Conservation (phyloP, 2,113 vertebrate genomes). For the Poicephalus meyeri region DNA sequence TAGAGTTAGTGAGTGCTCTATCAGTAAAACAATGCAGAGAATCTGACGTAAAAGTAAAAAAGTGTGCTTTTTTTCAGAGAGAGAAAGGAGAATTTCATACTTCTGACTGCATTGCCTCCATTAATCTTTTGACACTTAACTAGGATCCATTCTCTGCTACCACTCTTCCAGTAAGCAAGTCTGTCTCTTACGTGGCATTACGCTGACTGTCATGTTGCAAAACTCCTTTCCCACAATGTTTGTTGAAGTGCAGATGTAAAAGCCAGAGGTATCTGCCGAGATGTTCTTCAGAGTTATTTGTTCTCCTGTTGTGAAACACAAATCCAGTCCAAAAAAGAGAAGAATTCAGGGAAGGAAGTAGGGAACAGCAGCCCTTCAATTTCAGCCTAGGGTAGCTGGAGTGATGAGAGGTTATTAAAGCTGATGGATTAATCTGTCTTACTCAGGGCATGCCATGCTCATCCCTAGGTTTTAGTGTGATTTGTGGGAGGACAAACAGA, state of each 20-base stretch:
- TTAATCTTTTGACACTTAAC: background rate
- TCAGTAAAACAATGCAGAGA: background rate
- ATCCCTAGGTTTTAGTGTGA: background rate
- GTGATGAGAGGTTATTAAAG: background rate
- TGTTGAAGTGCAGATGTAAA: conserved; percentile 81
- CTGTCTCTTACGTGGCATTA: conserved; percentile 79
- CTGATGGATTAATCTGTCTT: background rate
- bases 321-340: background rate
- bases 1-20: background rate
- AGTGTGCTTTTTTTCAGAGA: background rate
- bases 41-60: background rate
- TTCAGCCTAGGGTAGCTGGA: background rate
- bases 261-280: conserved; percentile 84
- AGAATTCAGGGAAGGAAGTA: background rate
- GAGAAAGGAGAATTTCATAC: background rate
- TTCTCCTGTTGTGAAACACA: conserved; percentile 45
- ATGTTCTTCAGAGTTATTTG: conserved; percentile 83
- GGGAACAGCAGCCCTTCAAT: background rate
- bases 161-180: background rate
- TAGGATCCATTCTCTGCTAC: background rate
- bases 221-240: conserved; percentile 73
- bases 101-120: background rate
- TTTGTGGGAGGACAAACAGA: conserved; percentile 29
- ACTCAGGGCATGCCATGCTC: background rate
- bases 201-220: conserved; percentile 86